Evolutionary conservation across 1,140 invertebrate species (phyloP).

Genomic region (Platyscapa corneri): DNA sequence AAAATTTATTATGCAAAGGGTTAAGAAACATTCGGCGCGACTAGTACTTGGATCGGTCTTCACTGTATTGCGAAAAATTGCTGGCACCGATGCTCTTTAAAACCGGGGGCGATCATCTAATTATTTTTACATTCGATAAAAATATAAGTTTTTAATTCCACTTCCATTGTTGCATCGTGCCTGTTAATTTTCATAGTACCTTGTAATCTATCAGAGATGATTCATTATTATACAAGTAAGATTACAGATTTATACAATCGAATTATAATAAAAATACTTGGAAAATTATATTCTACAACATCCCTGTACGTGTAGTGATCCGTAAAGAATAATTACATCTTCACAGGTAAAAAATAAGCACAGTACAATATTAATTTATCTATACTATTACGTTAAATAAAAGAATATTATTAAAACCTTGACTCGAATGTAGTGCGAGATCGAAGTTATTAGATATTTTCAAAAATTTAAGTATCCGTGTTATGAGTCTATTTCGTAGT

Average conservation of each 20-base stretch:
- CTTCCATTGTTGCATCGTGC: background rate
- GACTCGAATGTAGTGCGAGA: constrained; percentile 19
- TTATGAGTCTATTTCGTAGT: constrained; percentile 23
- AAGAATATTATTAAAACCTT: constrained; percentile 38
- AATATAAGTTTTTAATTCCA: background rate
- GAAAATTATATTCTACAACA: background rate
- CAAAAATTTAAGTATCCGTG: constrained; percentile 26
- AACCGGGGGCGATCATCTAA: too few relatives aligned
- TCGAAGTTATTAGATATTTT: constrained; percentile 40
- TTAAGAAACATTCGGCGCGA: background rate
- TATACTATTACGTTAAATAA: constrained; percentile 40
- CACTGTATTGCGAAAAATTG: constrained; percentile 5
- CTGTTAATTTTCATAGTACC: background rate
- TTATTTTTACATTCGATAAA: background rate
- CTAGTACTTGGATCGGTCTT: background rate
- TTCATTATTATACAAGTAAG: background rate
- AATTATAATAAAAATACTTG: background rate
- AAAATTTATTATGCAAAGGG: background rate
- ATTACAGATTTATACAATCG: background rate
- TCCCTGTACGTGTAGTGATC: background rate
- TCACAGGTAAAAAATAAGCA: background rate
- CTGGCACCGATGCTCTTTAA: background rate
- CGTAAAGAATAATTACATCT: background rate
- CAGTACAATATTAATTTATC: background rate
- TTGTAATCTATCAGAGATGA: background rate